Evolutionary conservation across 2,113 vertebrate genomes (phyloP).

Genomic region (Pelodiscus sinensis): DNA sequence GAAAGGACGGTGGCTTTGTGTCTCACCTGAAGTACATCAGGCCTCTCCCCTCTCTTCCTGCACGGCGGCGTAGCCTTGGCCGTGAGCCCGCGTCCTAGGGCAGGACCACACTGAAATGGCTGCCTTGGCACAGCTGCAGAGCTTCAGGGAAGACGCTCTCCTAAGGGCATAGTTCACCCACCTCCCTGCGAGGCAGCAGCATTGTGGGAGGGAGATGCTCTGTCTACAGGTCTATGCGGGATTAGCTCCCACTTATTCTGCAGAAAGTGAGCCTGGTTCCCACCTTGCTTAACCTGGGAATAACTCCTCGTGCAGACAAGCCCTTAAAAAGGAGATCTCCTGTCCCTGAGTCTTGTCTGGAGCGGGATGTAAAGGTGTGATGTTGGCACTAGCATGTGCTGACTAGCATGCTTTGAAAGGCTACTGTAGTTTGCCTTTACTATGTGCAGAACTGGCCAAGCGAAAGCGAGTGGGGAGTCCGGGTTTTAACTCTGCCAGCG

Average conservation of each 20-base stretch:
- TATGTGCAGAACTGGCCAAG: not conserved
- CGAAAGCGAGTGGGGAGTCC: not conserved
- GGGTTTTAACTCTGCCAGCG: not conserved
- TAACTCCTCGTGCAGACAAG: not conserved
- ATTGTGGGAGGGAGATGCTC: too few relatives aligned
- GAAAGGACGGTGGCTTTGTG: not conserved
- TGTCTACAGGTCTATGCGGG: too few relatives aligned
- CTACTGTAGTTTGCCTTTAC: not conserved
- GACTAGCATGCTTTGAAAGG: accelerated
- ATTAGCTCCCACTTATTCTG: too few relatives aligned
- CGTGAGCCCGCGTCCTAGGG: not conserved
- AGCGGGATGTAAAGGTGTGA: not conserved
- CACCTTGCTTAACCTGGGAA: not conserved
- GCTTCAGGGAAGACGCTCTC: not conserved
- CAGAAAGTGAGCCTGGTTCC: too few relatives aligned
- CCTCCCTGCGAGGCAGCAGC: too few relatives aligned
- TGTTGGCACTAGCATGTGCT: not conserved
- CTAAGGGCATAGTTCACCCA: too few relatives aligned
- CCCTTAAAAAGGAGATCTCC: not conserved
- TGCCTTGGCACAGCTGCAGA: not conserved
- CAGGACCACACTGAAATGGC: not conserved
- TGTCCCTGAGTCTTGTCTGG: accelerated
- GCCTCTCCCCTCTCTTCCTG: not conserved
- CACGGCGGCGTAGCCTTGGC: not conserved
- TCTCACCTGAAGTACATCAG: not conserved